These are phyloP conservation scores for Parambassis ranga DNA, from an alignment of 2,797 vertebrate genomes.

Conservation along the genomic window DNA sequence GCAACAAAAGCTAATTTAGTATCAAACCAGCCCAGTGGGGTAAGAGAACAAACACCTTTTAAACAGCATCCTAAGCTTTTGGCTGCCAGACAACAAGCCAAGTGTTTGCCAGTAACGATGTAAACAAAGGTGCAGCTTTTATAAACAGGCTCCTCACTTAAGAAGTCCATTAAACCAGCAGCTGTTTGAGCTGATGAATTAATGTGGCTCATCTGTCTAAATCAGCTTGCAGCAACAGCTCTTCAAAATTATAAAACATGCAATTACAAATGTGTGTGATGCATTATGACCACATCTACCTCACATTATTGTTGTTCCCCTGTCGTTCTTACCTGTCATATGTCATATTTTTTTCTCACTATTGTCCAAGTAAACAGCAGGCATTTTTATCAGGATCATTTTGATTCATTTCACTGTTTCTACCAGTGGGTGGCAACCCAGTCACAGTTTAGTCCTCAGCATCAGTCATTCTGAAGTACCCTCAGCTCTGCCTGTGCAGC, in stretches of 20 bases:
- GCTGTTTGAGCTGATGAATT: conserved; percentile 38
- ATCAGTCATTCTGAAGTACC: background rate
- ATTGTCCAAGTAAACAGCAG: no score
- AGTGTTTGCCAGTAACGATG: conserved; percentile 6
- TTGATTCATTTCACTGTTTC: background rate
- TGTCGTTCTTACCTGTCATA: conserved; percentile 3
- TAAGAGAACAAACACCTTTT: conserved; percentile 6
- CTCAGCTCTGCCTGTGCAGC: background rate
- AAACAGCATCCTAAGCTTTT: conserved; percentile 15
- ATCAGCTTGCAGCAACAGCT: conserved; percentile 33
- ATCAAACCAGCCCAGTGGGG: background rate
- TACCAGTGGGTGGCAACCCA: conserved; percentile 42
- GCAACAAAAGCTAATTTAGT: background rate
- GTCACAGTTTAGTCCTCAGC: background rate
- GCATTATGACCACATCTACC: background rate
- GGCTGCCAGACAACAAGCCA: conserved; percentile 26
- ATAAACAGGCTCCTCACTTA: conserved; percentile 33
- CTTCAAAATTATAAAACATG: conserved; percentile 1
- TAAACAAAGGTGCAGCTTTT: conserved; percentile 40
- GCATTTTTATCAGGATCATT: no score
- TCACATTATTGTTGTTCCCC: background rate
- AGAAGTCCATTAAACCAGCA: conserved; percentile 48
- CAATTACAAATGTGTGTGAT: conserved; percentile 17
- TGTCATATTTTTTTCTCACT: no score
- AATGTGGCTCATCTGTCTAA: conserved; percentile 44